Evolutionary conservation across 2,797 vertebrate species (phyloP).

Genomic region (Gorsachius magnificus): DNA sequence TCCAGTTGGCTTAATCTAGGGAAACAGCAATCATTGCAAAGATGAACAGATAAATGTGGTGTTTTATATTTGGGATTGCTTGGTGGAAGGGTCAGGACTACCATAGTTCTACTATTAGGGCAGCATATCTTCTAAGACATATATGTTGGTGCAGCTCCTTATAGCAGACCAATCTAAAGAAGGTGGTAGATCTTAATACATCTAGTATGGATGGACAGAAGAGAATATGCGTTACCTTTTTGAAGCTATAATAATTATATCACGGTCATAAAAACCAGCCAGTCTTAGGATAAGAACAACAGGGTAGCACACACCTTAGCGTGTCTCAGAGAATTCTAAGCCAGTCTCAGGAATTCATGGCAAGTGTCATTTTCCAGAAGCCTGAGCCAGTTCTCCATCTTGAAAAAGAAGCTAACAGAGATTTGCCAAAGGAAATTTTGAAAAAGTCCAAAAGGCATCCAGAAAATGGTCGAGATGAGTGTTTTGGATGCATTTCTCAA

Average conservation of each 20-base stretch:
- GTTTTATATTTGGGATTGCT: background rate
- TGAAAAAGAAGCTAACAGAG: background rate
- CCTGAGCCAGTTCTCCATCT: background rate
- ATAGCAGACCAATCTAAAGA: background rate
- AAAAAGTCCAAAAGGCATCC: background rate
- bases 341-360: background rate
- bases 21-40: background rate
- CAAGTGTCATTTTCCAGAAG: background rate
- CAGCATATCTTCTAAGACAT: background rate
- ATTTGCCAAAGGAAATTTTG: background rate
- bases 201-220: background rate
- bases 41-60: background rate
- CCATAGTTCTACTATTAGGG: background rate
- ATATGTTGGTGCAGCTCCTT: background rate
- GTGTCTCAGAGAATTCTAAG: background rate
- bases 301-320: background rate
- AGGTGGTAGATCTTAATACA: background rate
- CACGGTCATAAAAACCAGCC: background rate
- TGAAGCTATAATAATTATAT: background rate
- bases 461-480: background rate
- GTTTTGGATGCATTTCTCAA: background rate
- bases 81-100: background rate
- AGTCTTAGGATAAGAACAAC: background rate
- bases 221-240: background rate
- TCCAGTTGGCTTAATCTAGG: background rate